Base-by-base conservation (phyloP, 2,797 vertebrate genomes). In the Cirrhinus mrigala region DNA sequence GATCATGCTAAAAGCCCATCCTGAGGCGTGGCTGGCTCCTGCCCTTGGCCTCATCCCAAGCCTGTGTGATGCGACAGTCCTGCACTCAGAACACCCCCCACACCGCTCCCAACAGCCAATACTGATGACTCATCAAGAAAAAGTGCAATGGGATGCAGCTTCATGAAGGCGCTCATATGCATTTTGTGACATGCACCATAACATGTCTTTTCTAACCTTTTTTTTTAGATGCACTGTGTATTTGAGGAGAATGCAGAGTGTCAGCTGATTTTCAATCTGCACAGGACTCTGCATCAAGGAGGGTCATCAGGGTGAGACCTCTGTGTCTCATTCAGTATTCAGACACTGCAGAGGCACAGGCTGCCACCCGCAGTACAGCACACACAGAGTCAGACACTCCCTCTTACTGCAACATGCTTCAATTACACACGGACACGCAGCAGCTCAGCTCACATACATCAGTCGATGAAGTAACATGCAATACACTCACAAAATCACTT, bases 311-410 rank as follows among this genome's bases (percentile, higher is more conserved):
- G 37, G 58, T n/a, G n/a, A 73, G 60, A 62, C 71, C 86, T 64
- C 60, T 48, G 40, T 83, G 83, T 85, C 90, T 94, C 91, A 92
- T 94, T 89, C 88, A 16, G 82, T 89, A 92, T 93, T 92, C 91
- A 81, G 88, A 91, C 89, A 90, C 89, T 95, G 94, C 94, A 86
- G 92, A 89, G 91, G 79, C 79, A 85, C 44, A 64, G 83, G 78
- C 85, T 89, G 88, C 88, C 90, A 89, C 90, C 92, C 92, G 94
- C 93, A 92, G 52, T 87, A 89, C 82, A 85, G 91, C 91, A 93
- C 68, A 87, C 68, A 87, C 84, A 85, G 27, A 60, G 24, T 9
- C 10, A 73, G 82, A 79, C 58, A 74, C 76, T 79, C 82, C 70
- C 82, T 69, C 81, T 24, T 46, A 10, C 56, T 48, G 48, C 76